Evolutionary conservation across 1,140 invertebrate genomes (phyloP).

Genomic region (Pararge aegeria): DNA sequence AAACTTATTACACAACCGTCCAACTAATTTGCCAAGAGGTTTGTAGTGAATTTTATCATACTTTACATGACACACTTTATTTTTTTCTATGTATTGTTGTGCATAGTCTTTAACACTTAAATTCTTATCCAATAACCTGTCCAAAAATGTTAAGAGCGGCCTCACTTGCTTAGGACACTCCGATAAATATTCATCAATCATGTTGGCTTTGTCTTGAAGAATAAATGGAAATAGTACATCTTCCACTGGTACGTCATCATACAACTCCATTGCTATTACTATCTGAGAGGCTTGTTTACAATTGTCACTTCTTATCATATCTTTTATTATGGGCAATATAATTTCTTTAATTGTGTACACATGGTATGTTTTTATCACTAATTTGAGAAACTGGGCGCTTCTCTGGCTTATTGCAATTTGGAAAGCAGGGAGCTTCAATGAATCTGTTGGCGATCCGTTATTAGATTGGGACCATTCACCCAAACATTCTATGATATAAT

Average conservation of each 20-base stretch:
- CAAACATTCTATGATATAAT: conserved; percentile 61
- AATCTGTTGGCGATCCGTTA: conserved; percentile 41
- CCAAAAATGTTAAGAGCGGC: conserved; percentile 82
- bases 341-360: conserved; percentile 52
- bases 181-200: conserved; percentile 84
- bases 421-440: conserved; percentile 62
- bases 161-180: conserved; percentile 81
- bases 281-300: conserved; percentile 82
- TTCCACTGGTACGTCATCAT: conserved; percentile 82
- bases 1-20: conserved; percentile 81
- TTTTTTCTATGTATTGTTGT: conserved; percentile 66
- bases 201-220: conserved; percentile 85
- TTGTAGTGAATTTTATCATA: conserved; percentile 80
- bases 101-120: conserved; percentile 53
- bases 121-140: conserved; percentile 80
- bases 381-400: conserved; percentile 57
- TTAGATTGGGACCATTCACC: conserved; percentile 51
- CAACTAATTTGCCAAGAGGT: conserved; percentile 82
- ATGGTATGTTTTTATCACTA: conserved; percentile 60
- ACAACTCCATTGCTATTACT: conserved; percentile 82
- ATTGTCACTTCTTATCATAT: conserved; percentile 67
- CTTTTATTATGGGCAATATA: conserved; percentile 58
- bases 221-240: conserved; percentile 86
- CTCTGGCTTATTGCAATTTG: conserved; percentile 62
- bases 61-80: conserved; percentile 82